Percentiles rank a stretch among this genome's conserved stretches.
Conservation (phyloP, 2,113 vertebrate species). For the Istiophorus platypterus region DNA sequence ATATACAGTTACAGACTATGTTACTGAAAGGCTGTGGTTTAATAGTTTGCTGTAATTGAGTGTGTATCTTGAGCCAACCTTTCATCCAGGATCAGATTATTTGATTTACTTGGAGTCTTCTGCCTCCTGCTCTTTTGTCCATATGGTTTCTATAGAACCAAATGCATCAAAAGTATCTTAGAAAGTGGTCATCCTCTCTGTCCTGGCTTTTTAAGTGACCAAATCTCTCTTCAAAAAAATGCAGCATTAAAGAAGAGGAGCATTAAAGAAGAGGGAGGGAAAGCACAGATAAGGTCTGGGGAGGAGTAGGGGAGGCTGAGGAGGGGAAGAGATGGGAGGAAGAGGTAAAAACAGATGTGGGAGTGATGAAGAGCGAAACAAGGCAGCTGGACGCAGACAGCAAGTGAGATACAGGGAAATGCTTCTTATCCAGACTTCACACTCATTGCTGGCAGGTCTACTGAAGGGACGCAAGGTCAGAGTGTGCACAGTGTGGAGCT, state of each 20-base stretch:
- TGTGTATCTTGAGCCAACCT: neutral
- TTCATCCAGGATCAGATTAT: neutral
- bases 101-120: neutral
- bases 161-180: conserved; percentile 10
- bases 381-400: conserved; percentile 59
- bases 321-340: conserved; percentile 41
- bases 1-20: neutral
- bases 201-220: conserved; percentile 17
- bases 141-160: neutral
- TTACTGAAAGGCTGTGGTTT: conserved; percentile 13
- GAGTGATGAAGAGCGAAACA: conserved; percentile 53
- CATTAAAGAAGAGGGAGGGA: conserved; percentile 42
- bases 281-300: conserved; percentile 60
- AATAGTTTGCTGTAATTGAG: neutral
- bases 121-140: neutral
- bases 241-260: conserved; percentile 46
- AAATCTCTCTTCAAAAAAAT: conserved; percentile 41
- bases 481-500: neutral
- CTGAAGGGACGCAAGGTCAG: neutral
- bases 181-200: conserved; percentile 4
- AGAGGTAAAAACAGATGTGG: conserved; percentile 63
- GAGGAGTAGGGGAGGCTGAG: conserved; percentile 33
- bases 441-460: neutral
- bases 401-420: neutral
- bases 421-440: neutral